Evolutionary conservation across 2,113 vertebrate genomes (phyloP).

Genomic region (Pelobates fuscus): DNA sequence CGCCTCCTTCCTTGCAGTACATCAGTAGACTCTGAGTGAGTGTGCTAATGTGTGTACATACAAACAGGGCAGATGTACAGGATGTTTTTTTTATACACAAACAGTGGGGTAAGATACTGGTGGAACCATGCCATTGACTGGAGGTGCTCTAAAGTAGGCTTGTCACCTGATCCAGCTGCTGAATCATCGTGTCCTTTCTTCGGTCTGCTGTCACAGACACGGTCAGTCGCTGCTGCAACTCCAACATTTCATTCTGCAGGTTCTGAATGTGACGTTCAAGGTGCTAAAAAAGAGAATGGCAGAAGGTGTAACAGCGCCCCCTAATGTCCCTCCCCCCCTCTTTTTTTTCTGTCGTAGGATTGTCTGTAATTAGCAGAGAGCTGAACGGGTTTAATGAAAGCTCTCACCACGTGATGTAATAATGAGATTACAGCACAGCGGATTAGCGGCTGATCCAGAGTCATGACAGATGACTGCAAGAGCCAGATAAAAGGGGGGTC

Average conservation of each 20-base stretch:
- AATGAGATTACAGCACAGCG: constrained; percentile 30
- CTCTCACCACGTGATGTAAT: constrained; percentile 14
- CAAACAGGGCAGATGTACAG: too few species aligned
- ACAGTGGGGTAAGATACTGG: too few species aligned
- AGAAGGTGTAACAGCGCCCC: not conserved
- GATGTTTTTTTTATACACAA: too few species aligned
- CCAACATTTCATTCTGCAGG: constrained; percentile 68
- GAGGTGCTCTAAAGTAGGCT: not conserved
- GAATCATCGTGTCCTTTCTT: constrained; percentile 77
- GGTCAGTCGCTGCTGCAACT: constrained; percentile 70
- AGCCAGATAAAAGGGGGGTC: not conserved
- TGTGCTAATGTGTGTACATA: too few species aligned
- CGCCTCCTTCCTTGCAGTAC: too few species aligned
- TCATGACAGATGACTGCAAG: constrained; percentile 34
- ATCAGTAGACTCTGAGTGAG: too few species aligned
- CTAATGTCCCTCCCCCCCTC: not conserved
- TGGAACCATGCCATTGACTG: too few species aligned
- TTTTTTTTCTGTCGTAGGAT: not conserved
- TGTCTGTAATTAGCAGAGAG: constrained; percentile 1
- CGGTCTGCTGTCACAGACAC: constrained; percentile 70
- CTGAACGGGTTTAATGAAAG: constrained; percentile 29
- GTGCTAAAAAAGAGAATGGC: constrained; percentile 57
- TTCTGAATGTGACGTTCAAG: constrained; percentile 69
- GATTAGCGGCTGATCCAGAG: constrained; percentile 40
- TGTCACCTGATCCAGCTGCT: constrained; percentile 76